phyloP scores from a whole-genome alignment of 2,113 vertebrate genomes.

The Pachypanchax playfairii region DNA sequence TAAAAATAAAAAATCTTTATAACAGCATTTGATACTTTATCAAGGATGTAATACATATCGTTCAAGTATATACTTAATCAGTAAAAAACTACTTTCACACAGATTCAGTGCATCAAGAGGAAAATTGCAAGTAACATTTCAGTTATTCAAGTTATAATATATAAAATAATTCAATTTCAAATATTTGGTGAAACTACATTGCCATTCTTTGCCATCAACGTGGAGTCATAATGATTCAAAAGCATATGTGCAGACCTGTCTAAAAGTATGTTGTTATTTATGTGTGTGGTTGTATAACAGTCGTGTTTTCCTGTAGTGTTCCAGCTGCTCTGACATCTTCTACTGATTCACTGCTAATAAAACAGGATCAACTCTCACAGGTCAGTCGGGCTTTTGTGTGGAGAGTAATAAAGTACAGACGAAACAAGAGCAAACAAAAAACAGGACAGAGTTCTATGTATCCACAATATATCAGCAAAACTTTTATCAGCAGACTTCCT shows the following conservation, averaged over 20 bases:
- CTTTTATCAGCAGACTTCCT: too few species aligned
- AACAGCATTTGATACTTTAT: too few species aligned
- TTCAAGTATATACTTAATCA: background rate
- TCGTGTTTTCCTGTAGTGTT: constrained; percentile 2
- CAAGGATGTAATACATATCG: background rate
- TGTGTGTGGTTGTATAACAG: background rate
- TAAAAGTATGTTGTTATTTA: background rate
- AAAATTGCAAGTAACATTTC: background rate
- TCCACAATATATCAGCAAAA: background rate
- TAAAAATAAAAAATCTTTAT: too few species aligned
- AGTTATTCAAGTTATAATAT: background rate
- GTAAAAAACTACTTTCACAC: background rate
- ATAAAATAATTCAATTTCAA: background rate
- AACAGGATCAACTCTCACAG: constrained; percentile 18
- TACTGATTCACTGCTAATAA: constrained; percentile 10
- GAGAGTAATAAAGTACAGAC: constrained; percentile 5
- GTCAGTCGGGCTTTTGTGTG: background rate
- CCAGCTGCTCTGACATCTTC: constrained; percentile 2
- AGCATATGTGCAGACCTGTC: constrained; percentile 15
- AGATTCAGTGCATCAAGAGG: background rate
- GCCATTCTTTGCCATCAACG: constrained; percentile 3
- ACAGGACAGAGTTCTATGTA: background rate
- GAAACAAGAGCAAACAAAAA: constrained; percentile 1
- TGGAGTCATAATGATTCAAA: constrained; percentile 19
- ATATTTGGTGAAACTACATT: constrained; percentile 11